A percentile compares a stretch with the other conserved stretches of the same genome.
phyloP scores from a whole-genome alignment of 1,140 invertebrate species.

The Solen grandis region DNA sequence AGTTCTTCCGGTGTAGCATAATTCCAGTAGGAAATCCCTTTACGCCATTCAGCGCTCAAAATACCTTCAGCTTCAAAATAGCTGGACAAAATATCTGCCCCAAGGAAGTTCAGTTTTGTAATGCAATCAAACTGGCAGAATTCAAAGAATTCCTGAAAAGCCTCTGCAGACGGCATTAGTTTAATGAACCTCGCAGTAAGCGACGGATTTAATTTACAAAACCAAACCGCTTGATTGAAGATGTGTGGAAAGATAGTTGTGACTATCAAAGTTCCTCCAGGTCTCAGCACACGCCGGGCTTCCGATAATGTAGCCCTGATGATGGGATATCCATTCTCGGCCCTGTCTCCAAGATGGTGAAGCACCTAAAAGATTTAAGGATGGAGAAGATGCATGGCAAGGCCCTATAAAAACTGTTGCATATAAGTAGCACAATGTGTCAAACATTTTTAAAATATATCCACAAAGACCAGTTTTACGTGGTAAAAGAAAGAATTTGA shows the following conservation, averaged over 20 bases:
- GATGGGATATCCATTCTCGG: not conserved
- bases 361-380: too few species aligned
- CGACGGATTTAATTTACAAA: not conserved
- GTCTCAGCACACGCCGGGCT: not conserved
- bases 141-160: conserved; percentile 1
- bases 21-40: too few species aligned
- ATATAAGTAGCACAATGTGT: not conserved
- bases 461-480: not conserved
- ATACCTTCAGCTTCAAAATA: conserved; percentile 33
- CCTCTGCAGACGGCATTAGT: not conserved
- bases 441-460: not conserved
- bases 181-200: conserved; percentile 7
- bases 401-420: too few species aligned
- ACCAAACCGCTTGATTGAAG: not conserved
- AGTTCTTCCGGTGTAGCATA: too few species aligned
- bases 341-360: conserved; percentile 7
- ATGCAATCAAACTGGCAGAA: not conserved
- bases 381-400: too few species aligned
- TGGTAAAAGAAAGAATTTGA: too few species aligned
- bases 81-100: not conserved
- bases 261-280: not conserved
- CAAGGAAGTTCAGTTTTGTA: conserved; percentile 31
- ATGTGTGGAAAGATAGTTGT: not conserved
- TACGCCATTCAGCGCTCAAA: conserved; percentile 7
- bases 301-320: not conserved